These are phyloP conservation scores for Rotaria sp. DNA, from an alignment of 2,888 invertebrate species.

Conservation along the genomic window DNA sequence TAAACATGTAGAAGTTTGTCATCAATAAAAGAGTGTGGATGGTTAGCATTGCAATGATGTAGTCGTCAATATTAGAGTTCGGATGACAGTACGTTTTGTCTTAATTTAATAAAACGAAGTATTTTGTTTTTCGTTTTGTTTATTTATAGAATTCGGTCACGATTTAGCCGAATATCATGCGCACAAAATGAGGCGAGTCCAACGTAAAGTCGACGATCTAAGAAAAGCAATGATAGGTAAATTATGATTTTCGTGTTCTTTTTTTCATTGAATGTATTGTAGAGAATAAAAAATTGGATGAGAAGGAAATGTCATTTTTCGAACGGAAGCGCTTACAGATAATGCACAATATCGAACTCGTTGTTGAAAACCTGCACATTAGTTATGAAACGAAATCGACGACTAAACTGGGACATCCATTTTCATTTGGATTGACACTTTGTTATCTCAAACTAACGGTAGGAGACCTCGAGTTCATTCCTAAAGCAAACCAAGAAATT, in stretches of 20 bases:
- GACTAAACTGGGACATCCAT: background rate
- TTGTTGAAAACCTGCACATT: background rate
- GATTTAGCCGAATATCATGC: background rate
- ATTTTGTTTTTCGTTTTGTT: too few relatives aligned
- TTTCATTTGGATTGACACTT: background rate
- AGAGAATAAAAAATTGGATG: background rate
- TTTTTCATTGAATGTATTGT: background rate
- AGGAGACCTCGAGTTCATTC: background rate
- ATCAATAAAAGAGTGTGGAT: too few relatives aligned
- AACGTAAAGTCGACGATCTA: background rate
- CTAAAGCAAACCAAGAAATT: too few relatives aligned
- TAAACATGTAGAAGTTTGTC: too few relatives aligned
- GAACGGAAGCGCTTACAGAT: background rate
- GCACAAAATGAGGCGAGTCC: background rate
- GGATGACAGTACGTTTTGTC: too few relatives aligned
- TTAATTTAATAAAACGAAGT: too few relatives aligned
- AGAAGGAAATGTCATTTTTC: background rate
- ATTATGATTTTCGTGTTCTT: background rate
- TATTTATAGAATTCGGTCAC: background rate
- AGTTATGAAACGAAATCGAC: background rate
- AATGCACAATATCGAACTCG: background rate
- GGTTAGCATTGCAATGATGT: too few relatives aligned
- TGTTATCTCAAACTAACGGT: background rate
- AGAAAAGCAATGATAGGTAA: background rate
- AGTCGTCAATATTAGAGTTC: too few relatives aligned